Evolutionary conservation across 2,113 vertebrate genomes (phyloP).

Genomic region (Petrocephalus microphthalmus): DNA sequence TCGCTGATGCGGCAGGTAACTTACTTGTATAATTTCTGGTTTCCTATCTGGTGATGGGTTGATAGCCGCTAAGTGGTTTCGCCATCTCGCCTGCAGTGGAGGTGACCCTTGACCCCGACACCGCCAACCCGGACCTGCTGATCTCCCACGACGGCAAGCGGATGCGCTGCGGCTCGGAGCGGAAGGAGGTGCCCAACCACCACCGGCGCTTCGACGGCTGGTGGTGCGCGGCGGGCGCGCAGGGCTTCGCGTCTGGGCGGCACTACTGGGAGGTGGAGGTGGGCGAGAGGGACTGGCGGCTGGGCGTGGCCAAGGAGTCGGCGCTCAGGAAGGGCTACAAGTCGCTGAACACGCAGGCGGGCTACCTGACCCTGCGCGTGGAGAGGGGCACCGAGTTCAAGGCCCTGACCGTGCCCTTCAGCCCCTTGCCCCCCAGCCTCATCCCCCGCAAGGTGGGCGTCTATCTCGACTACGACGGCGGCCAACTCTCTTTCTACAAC

Average conservation of each 20-base stretch:
- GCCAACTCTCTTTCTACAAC: conserved; percentile 69
- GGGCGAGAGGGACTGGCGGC: conserved; percentile 75
- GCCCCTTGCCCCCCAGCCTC: conserved; percentile 34
- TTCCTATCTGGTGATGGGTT: background rate
- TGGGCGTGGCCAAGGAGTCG: conserved; percentile 74
- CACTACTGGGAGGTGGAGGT: conserved; percentile 77
- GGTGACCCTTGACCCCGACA: conserved; percentile 58
- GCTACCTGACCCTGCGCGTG: conserved; percentile 62
- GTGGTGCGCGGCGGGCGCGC: conserved; percentile 55
- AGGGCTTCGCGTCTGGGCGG: conserved; percentile 54
- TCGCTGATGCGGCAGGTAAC: conserved; percentile 60
- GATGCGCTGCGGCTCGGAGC: conserved; percentile 68
- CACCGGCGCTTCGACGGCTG: conserved; percentile 52
- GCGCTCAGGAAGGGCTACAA: conserved; percentile 63
- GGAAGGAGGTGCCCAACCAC: conserved; percentile 37
- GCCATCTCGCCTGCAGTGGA: conserved; percentile 60
- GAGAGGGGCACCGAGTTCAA: conserved; percentile 59
- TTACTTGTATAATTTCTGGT: background rate
- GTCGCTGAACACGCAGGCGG: conserved; percentile 53
- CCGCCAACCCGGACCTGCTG: conserved; percentile 60
- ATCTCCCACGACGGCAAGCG: conserved; percentile 70
- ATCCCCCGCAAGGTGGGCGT: conserved; percentile 56
- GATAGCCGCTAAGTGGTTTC: background rate
- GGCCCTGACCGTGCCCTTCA: conserved; percentile 56
- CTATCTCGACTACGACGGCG: conserved; percentile 62